Conservation (phyloP, 2,888 invertebrate species). For the Drosophila picticornis region DNA sequence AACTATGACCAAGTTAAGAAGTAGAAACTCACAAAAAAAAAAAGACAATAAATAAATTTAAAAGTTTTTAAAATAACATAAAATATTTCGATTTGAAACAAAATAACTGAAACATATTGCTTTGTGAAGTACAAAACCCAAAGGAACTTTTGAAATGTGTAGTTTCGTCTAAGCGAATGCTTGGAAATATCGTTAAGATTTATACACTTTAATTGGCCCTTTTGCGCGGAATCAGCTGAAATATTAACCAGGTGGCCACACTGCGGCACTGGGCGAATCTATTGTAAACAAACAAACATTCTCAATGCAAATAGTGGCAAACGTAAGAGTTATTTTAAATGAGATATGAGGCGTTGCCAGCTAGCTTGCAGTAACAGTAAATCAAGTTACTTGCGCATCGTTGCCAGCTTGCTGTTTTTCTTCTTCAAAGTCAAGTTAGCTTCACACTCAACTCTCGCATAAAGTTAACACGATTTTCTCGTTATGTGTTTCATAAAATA, state of each 20-base stretch:
- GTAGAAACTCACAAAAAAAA: conserved; percentile 1
- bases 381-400: not conserved
- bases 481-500: not conserved
- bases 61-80: not conserved
- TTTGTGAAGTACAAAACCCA: not conserved
- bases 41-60: not conserved
- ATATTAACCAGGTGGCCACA: not conserved
- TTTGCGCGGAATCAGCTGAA: not conserved
- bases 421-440: not conserved
- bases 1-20: conserved; percentile 1
- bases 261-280: not conserved
- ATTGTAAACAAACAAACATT: conserved; percentile 1
- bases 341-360: conserved; percentile 1
- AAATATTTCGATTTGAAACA: not conserved
- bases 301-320: not conserved
- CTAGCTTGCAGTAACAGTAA: not conserved
- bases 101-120: not conserved
- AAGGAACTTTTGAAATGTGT: not conserved
- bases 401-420: not conserved
- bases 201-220: not conserved
- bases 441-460: not conserved
- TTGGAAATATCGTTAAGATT: not conserved
- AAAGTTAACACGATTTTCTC: not conserved
- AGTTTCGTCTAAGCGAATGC: not conserved
- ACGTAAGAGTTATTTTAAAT: not conserved